These are phyloP conservation scores for Exocentrus adspersus DNA, from an alignment of 2,888 invertebrate species.

Conservation along the genomic window DNA sequence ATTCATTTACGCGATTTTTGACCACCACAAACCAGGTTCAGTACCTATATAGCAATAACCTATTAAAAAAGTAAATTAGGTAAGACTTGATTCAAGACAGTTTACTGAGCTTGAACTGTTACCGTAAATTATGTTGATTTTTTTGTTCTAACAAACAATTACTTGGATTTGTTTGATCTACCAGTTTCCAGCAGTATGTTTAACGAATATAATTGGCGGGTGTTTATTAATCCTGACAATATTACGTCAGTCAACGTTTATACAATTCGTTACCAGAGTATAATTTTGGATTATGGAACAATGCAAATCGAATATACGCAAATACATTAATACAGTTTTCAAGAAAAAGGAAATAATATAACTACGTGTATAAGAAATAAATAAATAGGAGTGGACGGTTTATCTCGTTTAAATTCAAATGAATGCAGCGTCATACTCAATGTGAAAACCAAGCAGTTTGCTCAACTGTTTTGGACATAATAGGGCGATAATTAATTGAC, in stretches of 20 bases:
- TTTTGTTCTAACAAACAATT: no score
- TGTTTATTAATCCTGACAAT: background rate
- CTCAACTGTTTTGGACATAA: conserved; percentile 6
- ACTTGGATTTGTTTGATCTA: background rate
- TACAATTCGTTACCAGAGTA: no score
- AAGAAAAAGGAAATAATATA: background rate
- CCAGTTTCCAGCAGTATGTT: no score
- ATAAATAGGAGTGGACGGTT: background rate
- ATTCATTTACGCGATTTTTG: no score
- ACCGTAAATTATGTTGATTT: no score
- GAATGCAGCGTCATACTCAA: background rate
- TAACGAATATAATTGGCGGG: no score
- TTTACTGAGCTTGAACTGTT: no score
- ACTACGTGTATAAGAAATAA: background rate
- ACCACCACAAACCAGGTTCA: no score
- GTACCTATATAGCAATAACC: no score
- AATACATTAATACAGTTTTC: background rate
- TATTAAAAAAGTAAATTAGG: no score
- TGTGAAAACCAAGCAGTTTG: background rate
- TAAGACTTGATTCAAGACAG: no score
- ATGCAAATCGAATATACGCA: background rate
- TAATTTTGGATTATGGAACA: no score
- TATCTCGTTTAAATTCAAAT: background rate
- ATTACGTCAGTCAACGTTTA: background rate
- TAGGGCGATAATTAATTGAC: conserved; percentile 20